phyloP scores from a whole-genome alignment of 2,113 vertebrate genomes.

The Oryzias curvinotus region DNA sequence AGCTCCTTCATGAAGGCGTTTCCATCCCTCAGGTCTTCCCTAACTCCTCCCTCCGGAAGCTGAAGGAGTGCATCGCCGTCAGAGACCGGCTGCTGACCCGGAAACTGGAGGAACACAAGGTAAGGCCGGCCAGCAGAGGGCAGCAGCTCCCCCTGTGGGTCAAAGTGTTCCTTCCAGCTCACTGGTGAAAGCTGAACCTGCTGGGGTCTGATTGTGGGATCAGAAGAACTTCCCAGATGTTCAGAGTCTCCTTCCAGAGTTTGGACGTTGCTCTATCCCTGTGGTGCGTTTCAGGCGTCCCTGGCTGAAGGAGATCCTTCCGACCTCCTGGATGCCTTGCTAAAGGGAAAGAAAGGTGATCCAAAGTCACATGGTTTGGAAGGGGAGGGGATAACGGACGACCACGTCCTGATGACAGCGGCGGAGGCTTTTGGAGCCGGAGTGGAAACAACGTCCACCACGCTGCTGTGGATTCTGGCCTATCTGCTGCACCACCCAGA shows the following conservation, averaged over 20 bases:
- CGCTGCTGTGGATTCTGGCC: constrained; percentile 77
- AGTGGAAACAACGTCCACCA: constrained; percentile 78
- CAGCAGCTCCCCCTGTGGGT: constrained; percentile 9
- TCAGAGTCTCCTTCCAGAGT: too few relatives aligned
- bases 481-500: constrained; percentile 74
- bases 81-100: constrained; percentile 71
- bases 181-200: not conserved
- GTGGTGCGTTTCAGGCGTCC: constrained; percentile 42
- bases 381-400: constrained; percentile 65
- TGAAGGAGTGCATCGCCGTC: constrained; percentile 69
- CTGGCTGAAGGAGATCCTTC: constrained; percentile 63
- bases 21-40: constrained; percentile 55
- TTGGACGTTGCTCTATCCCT: not conserved
- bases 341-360: constrained; percentile 57
- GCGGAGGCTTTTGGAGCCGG: constrained; percentile 73
- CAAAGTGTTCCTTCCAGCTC: not conserved
- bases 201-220: too few relatives aligned
- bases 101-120: constrained; percentile 81
- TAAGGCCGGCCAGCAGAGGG: constrained; percentile 12
- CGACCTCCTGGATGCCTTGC: constrained; percentile 78
- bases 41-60: constrained; percentile 57
- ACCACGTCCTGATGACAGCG: constrained; percentile 79
- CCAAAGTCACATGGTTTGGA: not conserved
- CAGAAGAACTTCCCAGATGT: too few relatives aligned
- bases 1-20: not conserved